Base-by-base conservation (phyloP, 2,113 vertebrate species). In the Phycodurus eques region DNA sequence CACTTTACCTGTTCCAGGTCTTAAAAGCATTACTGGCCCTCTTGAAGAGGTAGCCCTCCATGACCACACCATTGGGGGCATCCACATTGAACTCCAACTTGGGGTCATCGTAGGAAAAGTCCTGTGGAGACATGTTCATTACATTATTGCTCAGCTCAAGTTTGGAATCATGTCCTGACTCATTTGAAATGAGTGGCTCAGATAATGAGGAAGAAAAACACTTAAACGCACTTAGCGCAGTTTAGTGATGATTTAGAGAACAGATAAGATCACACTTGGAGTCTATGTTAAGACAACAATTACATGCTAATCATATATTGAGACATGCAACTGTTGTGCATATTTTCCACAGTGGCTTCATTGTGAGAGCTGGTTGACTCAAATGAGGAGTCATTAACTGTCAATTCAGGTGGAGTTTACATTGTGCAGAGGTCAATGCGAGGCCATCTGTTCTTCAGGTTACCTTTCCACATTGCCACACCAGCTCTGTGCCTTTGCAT, bases 21-120 rank as follows among this genome's bases (percentile, higher is more conserved):
- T 93, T 93, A 77, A 93, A 93, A 10, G 92, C 92, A 3, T 93
- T 93, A 80, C 91, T 93, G 61, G 92, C 92, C 77, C 92, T 88
- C 85, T 93, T 93, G 77, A 93, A 93, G 67, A 93, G 90, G 78
- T 93, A 92, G 19, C 92, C 92, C 83, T 93, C 92, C 92, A 93
- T 92, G 71, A 93, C 92, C n/a, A 93, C 91, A 31, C 92, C 92
- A 43, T 92, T 93, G 1, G 92, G 91, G 9, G 92, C 91, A n/a
- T 93, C 92, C 73, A 93, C 91, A 20, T 92, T 91, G 59, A 93
- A 93, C 69, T 93, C 92, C 81, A 92, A 76, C 74, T 90, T 93
- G 11, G 86, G 89, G 72, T 93, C 92, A 72, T 93, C 92, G 27
- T 92, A 92, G 22, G 91, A 88, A 77, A 92, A 92, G 73, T 93